phyloP scores from a whole-genome alignment of 2,888 invertebrate species.

The Mythimna albipuncta region DNA sequence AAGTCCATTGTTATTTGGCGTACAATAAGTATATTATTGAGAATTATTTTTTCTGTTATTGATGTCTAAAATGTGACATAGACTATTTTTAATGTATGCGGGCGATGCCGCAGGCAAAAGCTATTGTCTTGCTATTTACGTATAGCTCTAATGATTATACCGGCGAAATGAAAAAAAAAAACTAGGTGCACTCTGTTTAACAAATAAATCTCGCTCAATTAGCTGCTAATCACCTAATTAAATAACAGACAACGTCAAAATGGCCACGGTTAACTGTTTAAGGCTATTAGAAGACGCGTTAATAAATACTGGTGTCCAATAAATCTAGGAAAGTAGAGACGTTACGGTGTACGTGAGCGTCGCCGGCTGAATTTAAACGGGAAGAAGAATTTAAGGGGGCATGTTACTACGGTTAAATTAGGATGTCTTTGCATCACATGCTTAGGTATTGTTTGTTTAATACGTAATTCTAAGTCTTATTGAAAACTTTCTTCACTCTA shows the following conservation, averaged over 20 bases:
- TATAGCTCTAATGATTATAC: neutral
- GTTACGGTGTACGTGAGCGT: slow-evolving; percentile 79
- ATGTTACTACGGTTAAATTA: slow-evolving; percentile 75
- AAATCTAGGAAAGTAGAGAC: slow-evolving; percentile 79
- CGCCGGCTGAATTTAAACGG: slow-evolving; percentile 78
- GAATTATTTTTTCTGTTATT: no score
- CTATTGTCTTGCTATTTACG: neutral
- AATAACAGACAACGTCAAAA: slow-evolving; percentile 51
- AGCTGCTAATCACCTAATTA: slow-evolving; percentile 38
- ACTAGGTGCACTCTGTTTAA: neutral
- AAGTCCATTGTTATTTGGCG: no score
- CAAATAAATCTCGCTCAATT: slow-evolving; percentile 18
- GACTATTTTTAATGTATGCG: no score
- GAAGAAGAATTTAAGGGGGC: slow-evolving; percentile 78
- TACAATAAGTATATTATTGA: no score
- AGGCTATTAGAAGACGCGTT: slow-evolving; percentile 66
- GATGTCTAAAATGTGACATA: no score
- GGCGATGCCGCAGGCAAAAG: no score
- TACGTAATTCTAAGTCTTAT: neutral
- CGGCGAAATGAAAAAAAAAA: neutral
- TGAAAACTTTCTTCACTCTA: no score
- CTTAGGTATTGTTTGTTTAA: neutral
- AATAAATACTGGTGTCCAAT: slow-evolving; percentile 80
- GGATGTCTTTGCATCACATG: slow-evolving; percentile 16
- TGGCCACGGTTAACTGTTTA: slow-evolving; percentile 52